phyloP scores from a whole-genome alignment of 2,797 vertebrate species.

The Ctenochaetus hawaiiensis region DNA sequence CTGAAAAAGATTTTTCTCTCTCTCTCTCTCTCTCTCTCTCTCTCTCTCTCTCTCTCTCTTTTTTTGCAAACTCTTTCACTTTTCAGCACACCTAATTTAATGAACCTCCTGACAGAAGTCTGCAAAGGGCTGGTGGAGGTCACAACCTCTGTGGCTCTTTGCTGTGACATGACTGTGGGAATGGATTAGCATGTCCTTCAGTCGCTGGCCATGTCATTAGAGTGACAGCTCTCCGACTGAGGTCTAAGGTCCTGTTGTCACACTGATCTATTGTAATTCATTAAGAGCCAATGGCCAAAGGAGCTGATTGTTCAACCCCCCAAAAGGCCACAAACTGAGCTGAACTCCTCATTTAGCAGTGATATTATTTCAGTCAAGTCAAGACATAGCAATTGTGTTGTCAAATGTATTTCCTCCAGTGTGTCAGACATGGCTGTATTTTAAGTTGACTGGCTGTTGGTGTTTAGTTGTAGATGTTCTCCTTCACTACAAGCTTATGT shows the following conservation, averaged over 20 bases:
- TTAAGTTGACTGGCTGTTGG: constrained; percentile 13
- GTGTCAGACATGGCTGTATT: constrained; percentile 12
- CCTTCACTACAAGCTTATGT: constrained; percentile 14
- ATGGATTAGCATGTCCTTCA: constrained; percentile 76
- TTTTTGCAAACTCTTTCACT: too few relatives aligned
- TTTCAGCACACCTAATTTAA: constrained; percentile 44
- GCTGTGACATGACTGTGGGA: constrained; percentile 74
- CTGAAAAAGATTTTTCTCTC: neutral
- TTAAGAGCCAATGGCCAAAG: constrained; percentile 43
- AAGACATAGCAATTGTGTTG: constrained; percentile 9
- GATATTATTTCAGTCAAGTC: constrained; percentile 8
- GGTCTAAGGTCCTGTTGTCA: constrained; percentile 74
- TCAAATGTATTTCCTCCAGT: constrained; percentile 28
- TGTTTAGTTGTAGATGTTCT: constrained; percentile 26
- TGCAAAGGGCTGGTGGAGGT: constrained; percentile 57
- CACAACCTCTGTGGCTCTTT: constrained; percentile 62
- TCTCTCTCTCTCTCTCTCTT: neutral
- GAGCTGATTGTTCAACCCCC: constrained; percentile 45
- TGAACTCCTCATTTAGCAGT: constrained; percentile 1
- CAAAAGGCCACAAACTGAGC: constrained; percentile 5
- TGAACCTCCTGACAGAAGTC: constrained; percentile 54
- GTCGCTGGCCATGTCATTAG: constrained; percentile 61
- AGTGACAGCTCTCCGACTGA: constrained; percentile 69
- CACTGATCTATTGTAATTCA: constrained; percentile 62
- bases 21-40: neutral